Conservation (phyloP, 1,140 invertebrate genomes). For the Drosophila persimilis region DNA sequence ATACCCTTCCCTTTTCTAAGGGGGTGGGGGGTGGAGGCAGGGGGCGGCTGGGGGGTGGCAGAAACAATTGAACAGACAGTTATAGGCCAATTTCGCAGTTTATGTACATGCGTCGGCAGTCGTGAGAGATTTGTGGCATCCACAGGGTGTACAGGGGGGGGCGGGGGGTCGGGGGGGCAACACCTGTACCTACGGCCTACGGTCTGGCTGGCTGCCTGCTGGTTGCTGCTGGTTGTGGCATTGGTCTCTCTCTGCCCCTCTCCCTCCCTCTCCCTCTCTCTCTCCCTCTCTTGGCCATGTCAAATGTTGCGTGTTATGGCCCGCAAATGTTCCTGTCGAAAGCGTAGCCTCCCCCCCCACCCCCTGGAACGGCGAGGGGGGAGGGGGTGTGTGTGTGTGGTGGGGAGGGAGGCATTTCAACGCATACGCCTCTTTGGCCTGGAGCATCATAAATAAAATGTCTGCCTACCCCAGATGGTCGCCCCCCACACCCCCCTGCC, state of each 20-base stretch:
- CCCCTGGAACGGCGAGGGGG: not conserved
- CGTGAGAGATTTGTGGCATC: conserved; percentile 66
- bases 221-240: conserved; percentile 12
- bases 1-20: not conserved
- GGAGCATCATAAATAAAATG: conserved; percentile 76
- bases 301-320: conserved; percentile 79
- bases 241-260: conserved; percentile 23
- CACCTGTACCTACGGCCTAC: conserved; percentile 55
- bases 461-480: conserved; percentile 14
- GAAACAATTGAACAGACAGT: conserved; percentile 80
- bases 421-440: conserved; percentile 49
- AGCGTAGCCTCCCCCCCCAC: conserved; percentile 55
- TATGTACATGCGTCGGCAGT: conserved; percentile 74
- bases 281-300: conserved; percentile 41
- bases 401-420: conserved; percentile 50
- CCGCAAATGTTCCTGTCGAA: conserved; percentile 77
- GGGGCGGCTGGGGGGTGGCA: conserved; percentile 10
- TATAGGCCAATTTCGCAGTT: conserved; percentile 76
- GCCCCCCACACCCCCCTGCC: too few species aligned
- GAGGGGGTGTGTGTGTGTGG: not conserved
- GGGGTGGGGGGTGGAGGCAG: conserved; percentile 47
- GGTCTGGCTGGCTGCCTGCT: conserved; percentile 1
- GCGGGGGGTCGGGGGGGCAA: conserved; percentile 6
- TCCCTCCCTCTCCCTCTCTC: conserved; percentile 23
- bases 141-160: not conserved